phyloP scores from a whole-genome alignment of 2,888 invertebrate genomes.

The Coleophora deauratella region DNA sequence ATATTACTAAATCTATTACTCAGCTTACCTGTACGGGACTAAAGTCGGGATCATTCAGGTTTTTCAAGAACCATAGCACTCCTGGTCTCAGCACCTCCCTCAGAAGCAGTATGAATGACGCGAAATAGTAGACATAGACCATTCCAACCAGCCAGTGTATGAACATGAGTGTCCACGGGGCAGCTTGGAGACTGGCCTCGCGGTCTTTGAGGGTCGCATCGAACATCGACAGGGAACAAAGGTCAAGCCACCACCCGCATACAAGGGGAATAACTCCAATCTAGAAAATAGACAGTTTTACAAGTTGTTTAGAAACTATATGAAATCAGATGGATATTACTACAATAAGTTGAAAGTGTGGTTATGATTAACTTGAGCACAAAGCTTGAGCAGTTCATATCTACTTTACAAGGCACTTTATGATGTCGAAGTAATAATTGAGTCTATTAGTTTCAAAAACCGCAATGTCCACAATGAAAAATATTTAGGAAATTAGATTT shows the following conservation, averaged over 20 bases:
- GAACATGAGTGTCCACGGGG: slow-evolving; percentile 97
- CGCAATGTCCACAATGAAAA: no score
- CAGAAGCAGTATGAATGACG: slow-evolving; percentile 93
- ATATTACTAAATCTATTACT: neutral
- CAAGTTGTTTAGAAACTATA: no score
- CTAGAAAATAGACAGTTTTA: slow-evolving; percentile 38
- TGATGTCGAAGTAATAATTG: no score
- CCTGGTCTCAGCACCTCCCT: slow-evolving; percentile 97
- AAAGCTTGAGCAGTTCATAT: no score
- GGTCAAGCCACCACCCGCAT: slow-evolving; percentile 99
- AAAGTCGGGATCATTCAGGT: slow-evolving; percentile 99
- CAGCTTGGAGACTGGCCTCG: slow-evolving; percentile 88
- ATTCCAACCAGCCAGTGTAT: slow-evolving; percentile 99
- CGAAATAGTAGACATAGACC: slow-evolving; percentile 99
- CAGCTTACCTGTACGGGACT: slow-evolving; percentile 91
- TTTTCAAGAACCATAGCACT: slow-evolving; percentile 97
- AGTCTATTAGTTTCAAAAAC: no score
- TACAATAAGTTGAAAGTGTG: no score
- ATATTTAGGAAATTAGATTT: no score
- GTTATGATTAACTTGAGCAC: no score
- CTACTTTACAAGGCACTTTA: no score
- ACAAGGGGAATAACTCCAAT: slow-evolving; percentile 97
- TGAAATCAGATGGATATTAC: no score
- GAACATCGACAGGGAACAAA: slow-evolving; percentile 95
- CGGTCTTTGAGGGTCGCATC: slow-evolving; percentile 92